Evolutionary conservation across 2,797 vertebrate genomes (phyloP).

Genomic region (Molothrus aeneus): DNA sequence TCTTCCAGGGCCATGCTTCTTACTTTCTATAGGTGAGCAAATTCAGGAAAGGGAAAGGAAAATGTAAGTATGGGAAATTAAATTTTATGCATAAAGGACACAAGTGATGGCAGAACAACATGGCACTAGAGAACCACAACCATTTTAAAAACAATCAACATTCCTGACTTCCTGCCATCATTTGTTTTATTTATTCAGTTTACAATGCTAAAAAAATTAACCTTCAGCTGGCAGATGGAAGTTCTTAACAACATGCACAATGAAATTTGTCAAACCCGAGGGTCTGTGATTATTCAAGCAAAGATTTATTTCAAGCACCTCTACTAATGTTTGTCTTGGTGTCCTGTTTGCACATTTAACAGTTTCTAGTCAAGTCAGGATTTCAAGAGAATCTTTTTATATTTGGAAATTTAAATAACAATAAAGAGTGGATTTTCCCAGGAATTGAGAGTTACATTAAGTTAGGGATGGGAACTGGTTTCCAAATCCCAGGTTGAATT

Average conservation of each 20-base stretch:
- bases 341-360: not conserved
- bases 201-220: not conserved
- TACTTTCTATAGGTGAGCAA: conserved; percentile 82
- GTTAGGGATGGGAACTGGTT: not conserved
- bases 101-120: not conserved
- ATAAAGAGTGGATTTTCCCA: not conserved
- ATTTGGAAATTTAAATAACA: not conserved
- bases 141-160: not conserved
- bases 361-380: not conserved
- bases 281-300: not conserved
- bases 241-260: not conserved
- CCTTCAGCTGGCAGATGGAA: not conserved
- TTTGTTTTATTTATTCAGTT: not conserved
- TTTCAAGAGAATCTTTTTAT: not conserved
- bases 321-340: not conserved
- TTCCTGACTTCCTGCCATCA: not conserved
- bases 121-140: not conserved
- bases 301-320: not conserved
- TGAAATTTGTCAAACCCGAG: not conserved
- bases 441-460: not conserved
- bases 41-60: not conserved
- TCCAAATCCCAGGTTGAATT: not conserved
- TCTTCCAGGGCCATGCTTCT: conserved; percentile 93
- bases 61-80: not conserved
- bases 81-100: not conserved